Conservation (phyloP, 2,888 invertebrate genomes). For the Trissonchulus sp. region DNA sequence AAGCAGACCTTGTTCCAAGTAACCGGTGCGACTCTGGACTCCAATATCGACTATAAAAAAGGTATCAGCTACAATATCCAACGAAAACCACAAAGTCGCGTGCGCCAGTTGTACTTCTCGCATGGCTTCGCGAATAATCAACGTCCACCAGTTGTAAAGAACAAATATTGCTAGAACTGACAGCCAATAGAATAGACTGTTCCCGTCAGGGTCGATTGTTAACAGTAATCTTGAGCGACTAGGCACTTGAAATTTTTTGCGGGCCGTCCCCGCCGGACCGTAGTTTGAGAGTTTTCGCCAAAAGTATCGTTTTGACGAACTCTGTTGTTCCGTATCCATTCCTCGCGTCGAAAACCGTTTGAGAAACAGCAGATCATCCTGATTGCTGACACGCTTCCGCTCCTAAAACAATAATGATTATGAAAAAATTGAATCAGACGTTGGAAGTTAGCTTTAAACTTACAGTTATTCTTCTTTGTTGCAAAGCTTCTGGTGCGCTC, state of each 20-base stretch:
- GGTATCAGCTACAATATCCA: conserved; percentile 77
- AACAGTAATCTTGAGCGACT: not conserved
- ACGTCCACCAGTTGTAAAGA: conserved; percentile 88
- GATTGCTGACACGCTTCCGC: not conserved
- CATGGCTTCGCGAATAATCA: conserved; percentile 87
- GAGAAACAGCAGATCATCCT: conserved; percentile 61
- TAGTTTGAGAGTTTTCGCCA: conserved; percentile 56
- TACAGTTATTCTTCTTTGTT: no score
- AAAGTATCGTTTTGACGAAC: conserved; percentile 75
- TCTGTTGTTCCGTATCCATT: conserved; percentile 57
- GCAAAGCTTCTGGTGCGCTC: no score
- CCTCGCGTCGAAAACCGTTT: conserved; percentile 88
- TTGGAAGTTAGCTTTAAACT: no score
- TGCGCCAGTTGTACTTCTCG: conserved; percentile 70
- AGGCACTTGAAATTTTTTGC: not conserved
- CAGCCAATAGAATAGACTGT: conserved; percentile 91
- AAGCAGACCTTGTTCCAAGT: conserved; percentile 88
- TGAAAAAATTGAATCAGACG: no score
- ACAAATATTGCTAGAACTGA: conserved; percentile 79
- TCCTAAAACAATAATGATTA: not conserved
- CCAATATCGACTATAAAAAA: conserved; percentile 80
- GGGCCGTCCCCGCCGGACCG: not conserved
- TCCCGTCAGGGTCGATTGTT: conserved; percentile 61
- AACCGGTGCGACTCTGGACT: conserved; percentile 87
- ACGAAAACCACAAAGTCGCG: conserved; percentile 63